A percentile compares a stretch with the other conserved stretches of the same genome.
phyloP scores from a whole-genome alignment of 2,113 vertebrate species.

The Erythrolamprus reginae region DNA sequence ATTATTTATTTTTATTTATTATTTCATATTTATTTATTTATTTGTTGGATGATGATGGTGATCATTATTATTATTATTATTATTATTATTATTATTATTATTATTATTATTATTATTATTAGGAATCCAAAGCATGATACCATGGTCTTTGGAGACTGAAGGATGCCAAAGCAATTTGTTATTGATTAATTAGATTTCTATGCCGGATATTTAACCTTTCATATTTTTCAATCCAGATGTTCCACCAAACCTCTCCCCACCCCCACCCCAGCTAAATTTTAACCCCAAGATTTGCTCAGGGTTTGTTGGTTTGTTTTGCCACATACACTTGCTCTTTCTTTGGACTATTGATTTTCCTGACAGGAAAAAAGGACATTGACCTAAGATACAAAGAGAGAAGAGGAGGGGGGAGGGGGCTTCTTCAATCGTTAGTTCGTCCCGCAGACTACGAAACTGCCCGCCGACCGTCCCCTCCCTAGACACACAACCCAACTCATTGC shows the following conservation, averaged over 20 bases:
- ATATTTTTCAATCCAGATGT: neutral
- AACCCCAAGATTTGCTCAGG: neutral
- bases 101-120: too few relatives aligned
- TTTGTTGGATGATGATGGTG: too few relatives aligned
- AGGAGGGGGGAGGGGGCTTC: neutral
- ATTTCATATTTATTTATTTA: too few relatives aligned
- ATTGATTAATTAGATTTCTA: too few relatives aligned
- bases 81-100: too few relatives aligned
- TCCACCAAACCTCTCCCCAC: neutral
- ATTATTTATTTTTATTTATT: too few relatives aligned
- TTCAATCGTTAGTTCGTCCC: neutral
- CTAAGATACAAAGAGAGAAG: neutral
- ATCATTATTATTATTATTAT: too few relatives aligned
- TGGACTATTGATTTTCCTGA: neutral
- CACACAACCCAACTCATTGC: neutral
- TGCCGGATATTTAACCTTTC: neutral
- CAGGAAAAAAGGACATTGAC: neutral
- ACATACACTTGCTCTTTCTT: neutral
- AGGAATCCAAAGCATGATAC: too few relatives aligned
- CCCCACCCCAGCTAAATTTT: neutral
- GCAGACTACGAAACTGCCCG: neutral
- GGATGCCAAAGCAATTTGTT: too few relatives aligned
- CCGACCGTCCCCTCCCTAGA: neutral
- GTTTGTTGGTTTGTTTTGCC: neutral
- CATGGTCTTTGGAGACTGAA: too few relatives aligned